Percentiles rank a stretch among this genome's conserved stretches.
phyloP scores from a whole-genome alignment of 2,797 vertebrate genomes.

The Channa striata region DNA sequence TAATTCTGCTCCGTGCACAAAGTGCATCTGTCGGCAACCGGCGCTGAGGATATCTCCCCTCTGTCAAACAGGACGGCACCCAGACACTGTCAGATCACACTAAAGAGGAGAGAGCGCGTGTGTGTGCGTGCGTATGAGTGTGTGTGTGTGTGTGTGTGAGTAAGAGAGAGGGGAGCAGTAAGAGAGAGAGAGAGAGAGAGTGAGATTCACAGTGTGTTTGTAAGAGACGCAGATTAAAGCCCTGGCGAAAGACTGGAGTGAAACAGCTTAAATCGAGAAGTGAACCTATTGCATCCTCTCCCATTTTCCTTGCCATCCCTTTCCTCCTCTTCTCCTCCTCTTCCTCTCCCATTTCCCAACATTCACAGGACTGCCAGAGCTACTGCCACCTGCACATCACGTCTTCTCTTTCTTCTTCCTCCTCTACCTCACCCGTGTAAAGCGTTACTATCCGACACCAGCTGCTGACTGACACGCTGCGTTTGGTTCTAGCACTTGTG shows the following conservation, averaged over 20 bases:
- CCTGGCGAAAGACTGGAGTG: conserved; percentile 70
- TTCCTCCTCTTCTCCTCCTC: conserved; percentile 69
- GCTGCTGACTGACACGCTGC: conserved; percentile 48
- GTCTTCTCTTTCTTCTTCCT: conserved; percentile 57
- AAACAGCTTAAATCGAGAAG: conserved; percentile 79
- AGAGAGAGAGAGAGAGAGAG: conserved; percentile 59
- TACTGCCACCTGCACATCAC: conserved; percentile 76
- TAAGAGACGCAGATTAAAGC: conserved; percentile 73
- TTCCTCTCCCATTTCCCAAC: conserved; percentile 72
- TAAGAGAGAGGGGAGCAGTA: conserved; percentile 44
- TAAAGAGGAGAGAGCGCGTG: conserved; percentile 61
- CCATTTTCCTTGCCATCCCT: conserved; percentile 77
- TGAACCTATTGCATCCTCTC: conserved; percentile 75
- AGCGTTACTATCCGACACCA: conserved; percentile 60
- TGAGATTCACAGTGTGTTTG: conserved; percentile 58
- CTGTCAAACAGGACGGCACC: conserved; percentile 74
- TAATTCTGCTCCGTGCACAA: conserved; percentile 58
- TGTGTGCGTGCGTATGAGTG: conserved; percentile 47
- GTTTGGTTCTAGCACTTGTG: conserved; percentile 64
- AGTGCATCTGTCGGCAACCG: conserved; percentile 76
- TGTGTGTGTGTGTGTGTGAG: conserved; percentile 43
- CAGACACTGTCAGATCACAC: conserved; percentile 68
- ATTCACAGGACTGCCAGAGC: conserved; percentile 63
- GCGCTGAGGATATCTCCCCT: conserved; percentile 72
- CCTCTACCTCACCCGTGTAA: conserved; percentile 68